Evolutionary conservation across 2,888 invertebrate genomes (phyloP), one percentile per base, ranked within the genome.

Genomic region (Mimumesa dahlbomi): DNA sequence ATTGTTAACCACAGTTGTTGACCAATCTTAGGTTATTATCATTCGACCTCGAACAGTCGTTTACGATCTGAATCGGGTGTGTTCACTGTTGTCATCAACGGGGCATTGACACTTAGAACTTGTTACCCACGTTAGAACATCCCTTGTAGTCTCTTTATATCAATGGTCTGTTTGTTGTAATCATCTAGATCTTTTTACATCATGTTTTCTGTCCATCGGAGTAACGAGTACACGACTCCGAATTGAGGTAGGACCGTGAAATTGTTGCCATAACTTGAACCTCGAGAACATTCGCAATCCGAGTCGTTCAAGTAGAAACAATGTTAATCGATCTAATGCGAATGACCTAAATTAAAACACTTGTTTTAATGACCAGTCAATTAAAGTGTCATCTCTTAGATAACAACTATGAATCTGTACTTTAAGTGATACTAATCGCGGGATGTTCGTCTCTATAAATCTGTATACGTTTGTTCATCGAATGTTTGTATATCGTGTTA

Each of bases 91-190:
- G 79, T 83, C 82, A 75, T 78, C 75, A 62, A 61, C 69, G 73
- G 82, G 82, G 73, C 85, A 81, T 80, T 84, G 84, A 84, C 85
- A 80, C 66, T 29, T 59, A 58, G 64, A 75, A 65, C 69, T 49
- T 56, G 68, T 69, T 73, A 76, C 70, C 67, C 78, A 61, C 73
- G 52, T 59, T 59, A 61, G 65, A 67, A 65, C 65, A 70, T 65
- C 50, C 29, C 63, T 34, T 52, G 50, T 69, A 57, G 52, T 36
- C 61, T 45, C 38, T 62, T 45, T n/a, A 22, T 9, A 19, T 52
- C 38, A 62, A 11, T 29, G 5, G 19, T 14, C 22, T 42, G 40
- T n/a, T 19, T 36, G 11, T n/a, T n/a, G n/a, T n/a, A n/a, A n/a
- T n/a, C n/a, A n/a, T n/a, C n/a, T n/a, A n/a, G n/a, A n/a, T n/a